Base-by-base conservation (phyloP, 2,797 vertebrate species). In the Carcharodon carcharias region DNA sequence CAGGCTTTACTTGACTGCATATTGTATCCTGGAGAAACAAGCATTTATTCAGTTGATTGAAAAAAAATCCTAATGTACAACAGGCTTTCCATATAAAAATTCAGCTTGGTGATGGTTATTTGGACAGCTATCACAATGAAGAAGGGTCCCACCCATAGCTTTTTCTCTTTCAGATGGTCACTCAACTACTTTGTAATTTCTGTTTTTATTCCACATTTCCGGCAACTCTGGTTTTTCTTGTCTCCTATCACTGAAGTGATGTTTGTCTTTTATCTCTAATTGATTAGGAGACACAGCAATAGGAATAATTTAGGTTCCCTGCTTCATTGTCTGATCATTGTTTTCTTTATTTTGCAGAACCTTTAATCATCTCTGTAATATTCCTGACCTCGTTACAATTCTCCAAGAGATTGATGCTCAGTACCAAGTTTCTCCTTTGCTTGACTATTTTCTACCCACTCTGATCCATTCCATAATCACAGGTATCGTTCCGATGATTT, bases 401-500 rank as follows among this genome's bases (percentile, higher is more conserved):
- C 97, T 99, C 96, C 98, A 98, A 96, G 97, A 96, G n/a, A 98
- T 99, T 97, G 98, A 98, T 0, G 93, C 96, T 14, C 65, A 40
- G 18, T 98, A 99, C 0, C 98, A 99, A 8, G 96, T 99, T 96
- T 98, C 97, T 96, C 98, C 99, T 96, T 97, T 99, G 93, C 98
- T 99, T 96, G 96, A 69, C 12, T 98, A 98, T 97, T 97, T 99
- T 96, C 97, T 99, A 96, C 99, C 99, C 58, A 98, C 98, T 58
- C 97, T 99, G 96, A 97, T 99, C 45, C 97, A 88, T 1, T 28
- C 97, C 7, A 89, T 97, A 5, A 71, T 98, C 96, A 77, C 65
- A 96, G 35, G 58, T 67, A 96, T 91, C 56, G 97, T 97, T 97
- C 28, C 87, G 56, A 82, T 96, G 67, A 14, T 58, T 11, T 96